Evolutionary conservation across 2,888 invertebrate species (phyloP).

Genomic region (Macrophya alboannulata): DNA sequence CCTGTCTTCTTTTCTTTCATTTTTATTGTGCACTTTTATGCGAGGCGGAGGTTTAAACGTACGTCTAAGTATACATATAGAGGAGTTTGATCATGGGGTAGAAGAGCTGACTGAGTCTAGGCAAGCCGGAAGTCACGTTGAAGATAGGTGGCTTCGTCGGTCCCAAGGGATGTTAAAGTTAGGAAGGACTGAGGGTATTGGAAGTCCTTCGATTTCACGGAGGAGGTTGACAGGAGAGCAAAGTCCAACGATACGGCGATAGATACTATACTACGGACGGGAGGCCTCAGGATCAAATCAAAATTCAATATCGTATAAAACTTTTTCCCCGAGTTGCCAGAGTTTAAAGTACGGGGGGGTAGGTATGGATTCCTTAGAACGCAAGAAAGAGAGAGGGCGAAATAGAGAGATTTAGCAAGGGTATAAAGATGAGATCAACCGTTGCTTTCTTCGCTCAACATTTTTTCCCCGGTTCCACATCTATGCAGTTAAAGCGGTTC

Average conservation of each 20-base stretch:
- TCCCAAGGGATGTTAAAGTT: slow-evolving; percentile 13
- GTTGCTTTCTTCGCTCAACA: slow-evolving; percentile 24
- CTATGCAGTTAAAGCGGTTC: background rate
- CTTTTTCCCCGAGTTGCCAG: slow-evolving; percentile 9
- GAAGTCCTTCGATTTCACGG: slow-evolving; percentile 66
- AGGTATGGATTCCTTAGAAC: background rate
- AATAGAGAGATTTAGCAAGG: slow-evolving; percentile 7
- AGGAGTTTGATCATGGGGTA: background rate
- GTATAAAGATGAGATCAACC: slow-evolving; percentile 35
- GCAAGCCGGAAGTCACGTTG: slow-evolving; percentile 26
- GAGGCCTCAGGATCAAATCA: slow-evolving; percentile 65
- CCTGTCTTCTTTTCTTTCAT: too few species aligned
- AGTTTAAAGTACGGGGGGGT: slow-evolving; percentile 3
- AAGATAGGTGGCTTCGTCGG: slow-evolving; percentile 15
- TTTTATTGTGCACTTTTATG: background rate
- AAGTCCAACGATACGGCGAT: slow-evolving; percentile 65
- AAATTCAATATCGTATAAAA: slow-evolving; percentile 70
- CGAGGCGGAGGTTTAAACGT: background rate
- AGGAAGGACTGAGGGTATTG: slow-evolving; percentile 61
- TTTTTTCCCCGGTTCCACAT: background rate
- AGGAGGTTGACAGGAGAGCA: slow-evolving; percentile 33
- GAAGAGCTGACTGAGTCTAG: background rate
- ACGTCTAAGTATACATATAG: background rate
- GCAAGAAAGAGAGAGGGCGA: background rate
- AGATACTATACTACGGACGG: slow-evolving; percentile 63